Base-by-base conservation (phyloP, 2,888 invertebrate genomes). In the Tortricodes alternella region DNA sequence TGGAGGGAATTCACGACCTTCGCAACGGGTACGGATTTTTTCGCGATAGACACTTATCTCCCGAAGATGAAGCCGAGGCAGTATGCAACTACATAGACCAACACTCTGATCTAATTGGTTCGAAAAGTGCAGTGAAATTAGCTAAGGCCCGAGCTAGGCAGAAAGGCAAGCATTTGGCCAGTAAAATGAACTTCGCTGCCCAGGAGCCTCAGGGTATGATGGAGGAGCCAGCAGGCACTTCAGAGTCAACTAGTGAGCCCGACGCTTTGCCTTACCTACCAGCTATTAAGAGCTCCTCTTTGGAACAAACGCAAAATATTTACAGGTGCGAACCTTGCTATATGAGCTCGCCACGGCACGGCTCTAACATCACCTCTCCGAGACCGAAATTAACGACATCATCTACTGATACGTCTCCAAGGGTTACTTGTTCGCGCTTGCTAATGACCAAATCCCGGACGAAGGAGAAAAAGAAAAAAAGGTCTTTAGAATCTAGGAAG, bases 21-120 rank as follows among this genome's bases (percentile, higher is more conserved):
- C 79, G 78, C 1, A 74, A 76, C 37, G 89, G 89, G 2, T 85
- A 81, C 49, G 89, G 89, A 0, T 90, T 89, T 61, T 90, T 80
- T 60, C 74, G 89, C 51, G 89, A 90, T 60, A 76, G 78, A 23
- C 80, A 86, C 61, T 64, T 86, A 16, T 68, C 80, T 6, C 83
- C 86, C 0, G 77, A 83, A 59, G 80, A 87, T 55, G 85, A 85
- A 66, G 84, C 83, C 1, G 85, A 85, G 52, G 80, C 80, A 0
- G 80, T 88, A 11, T 88, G 86, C 60, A 71, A 69, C 11, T 87
- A 80, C 58, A 86, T 89, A 16, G 86, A 89, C 46, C 72, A 78
- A 50, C 83, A 88, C 62, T 68, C 72, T 6, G 66, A 82, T 44
- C 64, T 82, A 7, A 67, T 80, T 37, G 75, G 74, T 15, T 80